Evolutionary conservation across 1,140 invertebrate species (phyloP), one percentile per base, ranked within the genome.

Genomic region (Drosophila lowei): DNA sequence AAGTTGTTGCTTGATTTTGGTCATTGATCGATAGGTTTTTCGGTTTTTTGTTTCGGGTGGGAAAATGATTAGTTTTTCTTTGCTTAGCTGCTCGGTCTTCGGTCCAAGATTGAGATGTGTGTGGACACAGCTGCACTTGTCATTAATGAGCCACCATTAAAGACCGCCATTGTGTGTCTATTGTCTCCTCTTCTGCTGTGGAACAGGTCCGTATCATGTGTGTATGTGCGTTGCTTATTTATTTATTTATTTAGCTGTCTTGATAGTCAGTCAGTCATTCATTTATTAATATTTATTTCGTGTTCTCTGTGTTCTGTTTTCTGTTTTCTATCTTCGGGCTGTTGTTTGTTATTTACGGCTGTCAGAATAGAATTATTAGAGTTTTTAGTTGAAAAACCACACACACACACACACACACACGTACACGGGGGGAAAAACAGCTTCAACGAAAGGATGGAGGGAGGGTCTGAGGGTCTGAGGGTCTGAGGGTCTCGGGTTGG

Each of bases 241-340:
- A 56, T 77, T 78, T 81, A 80, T 85, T 85, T 86, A 64, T 58
- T 74, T 81, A 81, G 81, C 81, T 85, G 81, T 72, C 79, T 71
- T 66, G 75, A 53, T 61, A 79, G 79, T 74, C 72, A 65, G 58
- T 79, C 48, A 62, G 79, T 78, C 72, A 62, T 61, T 79, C 46
- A 62, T 77, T 77, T 86, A 72, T 64, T 75, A 59, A 60, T 83
- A 83, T 84, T 83, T 84, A 84, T 78, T 75, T 70, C 46, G n/a
- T 42, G 18, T 18, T 18, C 18, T n/a, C 23, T 42, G 34, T 38
- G 34, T 38, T 38, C 34, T 38, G 34, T 38, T 47, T 41, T 49
- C 34, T 52, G 38, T 52, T 42, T 30, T 9, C 28, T 28, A 28
- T 23, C 23, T 49, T 64, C 16, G 7, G 15, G 18, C 47, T 58